Base-by-base conservation (phyloP, 2,888 invertebrate species). In the Andrena marginata region DNA sequence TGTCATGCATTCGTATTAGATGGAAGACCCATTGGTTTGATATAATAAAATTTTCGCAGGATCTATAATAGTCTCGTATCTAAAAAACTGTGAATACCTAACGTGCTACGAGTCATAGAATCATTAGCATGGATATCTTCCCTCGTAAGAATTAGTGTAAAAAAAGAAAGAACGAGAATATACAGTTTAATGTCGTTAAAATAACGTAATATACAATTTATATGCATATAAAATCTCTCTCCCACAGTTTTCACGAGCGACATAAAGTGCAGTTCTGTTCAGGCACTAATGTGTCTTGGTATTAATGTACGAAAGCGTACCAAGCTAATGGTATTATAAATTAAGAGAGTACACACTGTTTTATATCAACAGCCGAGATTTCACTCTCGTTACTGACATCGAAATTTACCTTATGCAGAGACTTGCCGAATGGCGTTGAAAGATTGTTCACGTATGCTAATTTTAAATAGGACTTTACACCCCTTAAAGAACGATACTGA, bases 401-500 rank as follows among this genome's bases (percentile, higher is more conserved):
- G 77, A 92, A 90, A 92, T 93, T 94, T 94, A 94, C 94, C 94
- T 94, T 94, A 82, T 91, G 90, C 62, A 91, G 87, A 78, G 93
- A 87, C 80, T 91, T 92, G 89, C 90, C 91, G 85, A 90, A 89
- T 42, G 92, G 87, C 59, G 92, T 85, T 59, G 92, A 89, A 76
- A 91, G 86, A 86, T 90, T 92, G 89, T 92, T 93, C 86, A 91
- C 89, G 48, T 93, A 93, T 64, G 93, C 93, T 85, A 94, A 86
- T 89, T 93, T 94, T 89, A 94, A 90, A 80, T 92, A 93, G 13
- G 94, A 92, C 80, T 90, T 92, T 71, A 94, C 88, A 76, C 97
- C 96, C 82, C 95, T 94, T 82, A 97, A 93, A 78, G 95, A 96
- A 92, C 96, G 96, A 94, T 96, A 97, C 92, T 97, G 97, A 16